phyloP scores from a whole-genome alignment of 2,797 vertebrate genomes.

The Lepilemur ruficaudatus region DNA sequence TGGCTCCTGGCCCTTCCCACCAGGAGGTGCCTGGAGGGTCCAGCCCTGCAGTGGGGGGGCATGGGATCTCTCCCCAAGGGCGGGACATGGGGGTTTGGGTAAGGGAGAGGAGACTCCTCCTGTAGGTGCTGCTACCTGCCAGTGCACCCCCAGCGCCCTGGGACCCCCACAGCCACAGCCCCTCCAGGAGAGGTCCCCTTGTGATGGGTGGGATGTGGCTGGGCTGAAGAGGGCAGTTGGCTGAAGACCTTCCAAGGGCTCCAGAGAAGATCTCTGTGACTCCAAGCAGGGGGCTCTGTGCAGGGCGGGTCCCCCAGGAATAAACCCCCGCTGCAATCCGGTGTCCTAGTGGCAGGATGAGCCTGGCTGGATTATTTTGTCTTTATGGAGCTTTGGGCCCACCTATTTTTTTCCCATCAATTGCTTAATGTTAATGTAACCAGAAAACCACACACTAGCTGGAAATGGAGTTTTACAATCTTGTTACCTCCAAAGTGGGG shows the following conservation, averaged over 20 bases:
- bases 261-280: not conserved
- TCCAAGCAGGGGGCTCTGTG: accelerated
- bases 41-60: no score
- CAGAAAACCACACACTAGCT: not conserved
- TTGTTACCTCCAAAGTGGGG: not conserved
- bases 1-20: not conserved
- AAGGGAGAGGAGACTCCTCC: not conserved
- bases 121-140: not conserved
- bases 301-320: not conserved
- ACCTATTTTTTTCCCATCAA: not conserved
- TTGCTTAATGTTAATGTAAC: not conserved
- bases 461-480: not conserved
- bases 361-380: not conserved
- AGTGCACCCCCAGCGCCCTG: accelerated
- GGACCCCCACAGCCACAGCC: not conserved
- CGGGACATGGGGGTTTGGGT: not conserved
- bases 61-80: not conserved
- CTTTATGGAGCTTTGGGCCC: not conserved
- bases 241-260: not conserved
- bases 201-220: accelerated
- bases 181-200: not conserved
- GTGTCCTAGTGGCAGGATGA: accelerated
- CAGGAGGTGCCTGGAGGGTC: not conserved
- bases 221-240: not conserved
- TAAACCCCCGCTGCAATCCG: accelerated